Evolutionary conservation across 2,888 invertebrate genomes (phyloP).

Genomic region (Morpho deidamia): DNA sequence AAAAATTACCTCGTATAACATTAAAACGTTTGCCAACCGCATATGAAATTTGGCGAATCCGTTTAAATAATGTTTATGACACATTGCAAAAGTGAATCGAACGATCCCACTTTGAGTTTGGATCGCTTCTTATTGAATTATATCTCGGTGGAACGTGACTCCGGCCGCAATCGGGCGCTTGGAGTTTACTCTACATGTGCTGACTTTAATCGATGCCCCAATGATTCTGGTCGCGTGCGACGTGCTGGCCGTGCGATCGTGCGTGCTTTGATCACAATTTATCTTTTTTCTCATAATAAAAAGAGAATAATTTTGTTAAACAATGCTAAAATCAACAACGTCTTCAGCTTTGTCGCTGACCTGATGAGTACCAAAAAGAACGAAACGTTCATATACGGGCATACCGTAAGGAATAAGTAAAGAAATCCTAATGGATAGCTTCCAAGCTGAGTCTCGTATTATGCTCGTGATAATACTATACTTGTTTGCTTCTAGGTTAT

Average conservation of each 20-base stretch:
- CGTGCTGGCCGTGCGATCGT: slow-evolving; percentile 30
- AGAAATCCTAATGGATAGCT: too few relatives aligned
- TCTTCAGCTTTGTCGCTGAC: too few relatives aligned
- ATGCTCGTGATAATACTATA: too few relatives aligned
- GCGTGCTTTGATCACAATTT: slow-evolving; percentile 1
- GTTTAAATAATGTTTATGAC: slow-evolving; percentile 26
- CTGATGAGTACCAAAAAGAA: too few relatives aligned
- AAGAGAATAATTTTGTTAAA: too few relatives aligned
- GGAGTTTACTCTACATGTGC: slow-evolving; percentile 64
- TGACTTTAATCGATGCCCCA: slow-evolving; percentile 62
- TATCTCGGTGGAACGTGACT: slow-evolving; percentile 55
- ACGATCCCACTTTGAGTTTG: slow-evolving; percentile 48
- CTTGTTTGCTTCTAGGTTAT: too few relatives aligned
- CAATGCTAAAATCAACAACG: too few relatives aligned
- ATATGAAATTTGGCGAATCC: slow-evolving; percentile 3
- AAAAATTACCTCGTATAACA: background rate
- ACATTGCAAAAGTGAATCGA: slow-evolving; percentile 40
- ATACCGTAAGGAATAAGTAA: too few relatives aligned
- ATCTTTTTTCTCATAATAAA: too few relatives aligned
- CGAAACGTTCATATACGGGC: too few relatives aligned
- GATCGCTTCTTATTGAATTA: slow-evolving; percentile 68
- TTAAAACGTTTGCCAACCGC: background rate
- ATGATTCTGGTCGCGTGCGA: slow-evolving; percentile 49
- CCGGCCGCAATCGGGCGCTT: slow-evolving; percentile 44
- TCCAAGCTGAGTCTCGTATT: too few relatives aligned